These are phyloP conservation scores for Drosophila arawakana DNA, from an alignment of 1,140 invertebrate genomes.

Conservation along the genomic window DNA sequence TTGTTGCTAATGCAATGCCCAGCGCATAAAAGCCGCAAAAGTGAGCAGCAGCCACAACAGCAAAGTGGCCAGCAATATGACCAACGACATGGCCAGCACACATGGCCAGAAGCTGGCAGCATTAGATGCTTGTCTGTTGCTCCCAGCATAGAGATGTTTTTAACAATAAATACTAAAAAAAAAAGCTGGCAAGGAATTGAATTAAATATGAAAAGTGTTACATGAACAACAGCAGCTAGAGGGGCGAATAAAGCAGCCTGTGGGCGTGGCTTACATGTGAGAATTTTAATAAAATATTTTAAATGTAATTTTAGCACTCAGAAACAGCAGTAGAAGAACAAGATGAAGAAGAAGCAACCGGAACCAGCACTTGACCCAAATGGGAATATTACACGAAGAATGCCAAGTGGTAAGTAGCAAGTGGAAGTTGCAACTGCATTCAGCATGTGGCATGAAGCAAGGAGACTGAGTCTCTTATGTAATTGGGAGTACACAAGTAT, in stretches of 20 bases:
- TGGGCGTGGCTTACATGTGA: constrained; percentile 48
- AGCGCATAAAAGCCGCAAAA: constrained; percentile 48
- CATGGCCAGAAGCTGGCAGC: constrained; percentile 6
- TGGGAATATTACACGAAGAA: constrained; percentile 27
- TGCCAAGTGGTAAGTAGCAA: constrained; percentile 29
- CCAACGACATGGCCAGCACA: neutral
- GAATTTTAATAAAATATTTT: constrained; percentile 78
- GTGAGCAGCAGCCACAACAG: constrained; percentile 30
- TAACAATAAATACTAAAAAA: constrained; percentile 25
- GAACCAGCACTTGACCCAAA: constrained; percentile 45
- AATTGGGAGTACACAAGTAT: neutral
- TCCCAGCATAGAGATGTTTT: constrained; percentile 23
- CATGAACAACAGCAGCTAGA: constrained; percentile 42
- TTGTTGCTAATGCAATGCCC: constrained; percentile 74
- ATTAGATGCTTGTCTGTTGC: constrained; percentile 18
- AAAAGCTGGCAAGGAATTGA: constrained; percentile 40
- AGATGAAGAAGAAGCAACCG: constrained; percentile 30
- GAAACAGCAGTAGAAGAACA: constrained; percentile 6
- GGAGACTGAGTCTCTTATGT: neutral
- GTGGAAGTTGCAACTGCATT: constrained; percentile 23
- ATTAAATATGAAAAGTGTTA: constrained; percentile 68
- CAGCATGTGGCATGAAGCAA: constrained; percentile 8
- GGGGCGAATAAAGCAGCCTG: neutral
- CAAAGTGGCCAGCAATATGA: constrained; percentile 3
- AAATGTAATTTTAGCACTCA: constrained; percentile 65